phyloP scores from a whole-genome alignment of 2,797 vertebrate species.

The Lagodon rhomboides region DNA sequence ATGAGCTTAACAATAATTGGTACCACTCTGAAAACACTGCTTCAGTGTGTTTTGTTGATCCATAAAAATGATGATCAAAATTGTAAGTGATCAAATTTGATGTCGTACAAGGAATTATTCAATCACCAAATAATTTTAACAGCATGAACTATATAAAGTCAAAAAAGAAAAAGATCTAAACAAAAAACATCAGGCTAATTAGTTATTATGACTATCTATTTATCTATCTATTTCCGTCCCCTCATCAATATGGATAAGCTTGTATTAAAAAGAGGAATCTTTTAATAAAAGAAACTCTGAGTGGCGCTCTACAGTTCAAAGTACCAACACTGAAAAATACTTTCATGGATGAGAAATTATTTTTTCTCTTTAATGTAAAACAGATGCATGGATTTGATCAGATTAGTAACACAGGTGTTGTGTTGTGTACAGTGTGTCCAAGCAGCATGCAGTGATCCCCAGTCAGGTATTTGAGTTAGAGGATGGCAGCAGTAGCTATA shows the following conservation, averaged over 20 bases:
- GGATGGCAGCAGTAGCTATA: slow-evolving; percentile 97
- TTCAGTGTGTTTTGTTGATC: background rate
- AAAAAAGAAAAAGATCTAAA: too few relatives aligned
- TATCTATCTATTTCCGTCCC: background rate
- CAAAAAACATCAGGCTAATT: background rate
- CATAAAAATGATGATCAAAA: background rate
- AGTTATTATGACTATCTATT: background rate
- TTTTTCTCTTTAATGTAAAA: background rate
- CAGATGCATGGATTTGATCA: background rate
- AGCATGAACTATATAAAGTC: too few relatives aligned
- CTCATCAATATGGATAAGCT: background rate
- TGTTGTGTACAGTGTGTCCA: slow-evolving; percentile 90
- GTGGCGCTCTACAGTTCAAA: background rate
- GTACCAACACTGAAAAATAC: background rate
- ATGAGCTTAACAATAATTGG: too few relatives aligned
- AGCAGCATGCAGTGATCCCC: slow-evolving; percentile 96
- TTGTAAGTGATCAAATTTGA: too few relatives aligned
- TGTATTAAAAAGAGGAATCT: too few relatives aligned
- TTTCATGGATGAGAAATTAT: background rate
- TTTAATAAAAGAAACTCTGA: background rate
- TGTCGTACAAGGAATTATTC: too few relatives aligned
- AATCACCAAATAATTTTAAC: too few relatives aligned
- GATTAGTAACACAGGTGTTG: background rate
- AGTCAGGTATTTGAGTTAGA: slow-evolving; percentile 98
- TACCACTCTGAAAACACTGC: too few relatives aligned